Conservation (phyloP, 2,113 vertebrate species). For the Tamias sibiricus region DNA sequence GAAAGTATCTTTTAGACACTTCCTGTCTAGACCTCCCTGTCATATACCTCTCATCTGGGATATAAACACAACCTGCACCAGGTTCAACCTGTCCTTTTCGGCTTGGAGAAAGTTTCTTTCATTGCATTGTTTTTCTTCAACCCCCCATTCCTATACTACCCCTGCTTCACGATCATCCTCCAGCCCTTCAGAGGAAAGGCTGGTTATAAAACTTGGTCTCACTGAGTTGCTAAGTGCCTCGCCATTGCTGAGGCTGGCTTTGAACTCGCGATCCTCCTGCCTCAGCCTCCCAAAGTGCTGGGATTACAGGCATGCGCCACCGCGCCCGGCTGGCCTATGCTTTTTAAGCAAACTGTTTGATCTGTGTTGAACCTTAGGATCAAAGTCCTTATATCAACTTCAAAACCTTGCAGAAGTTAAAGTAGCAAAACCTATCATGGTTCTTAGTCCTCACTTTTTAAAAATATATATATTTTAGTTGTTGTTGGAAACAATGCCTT, state of each 20-base stretch:
- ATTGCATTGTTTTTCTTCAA: neutral
- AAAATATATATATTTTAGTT: too few relatives aligned
- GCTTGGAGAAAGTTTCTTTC: neutral
- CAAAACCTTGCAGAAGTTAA: neutral
- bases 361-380: neutral
- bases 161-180: neutral
- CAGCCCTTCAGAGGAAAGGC: neutral
- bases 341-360: neutral
- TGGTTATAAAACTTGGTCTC: slow-evolving; percentile 12
- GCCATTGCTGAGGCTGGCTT: too few relatives aligned
- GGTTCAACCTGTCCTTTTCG: neutral
- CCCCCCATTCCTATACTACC: neutral
- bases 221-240: too few relatives aligned
- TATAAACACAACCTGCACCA: neutral
- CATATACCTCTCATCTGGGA: neutral
- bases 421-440: neutral
- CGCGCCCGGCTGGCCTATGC: too few relatives aligned
- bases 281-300: too few relatives aligned
- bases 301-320: too few relatives aligned
- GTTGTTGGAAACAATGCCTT: too few relatives aligned
- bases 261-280: too few relatives aligned
- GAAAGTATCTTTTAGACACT: too few relatives aligned
- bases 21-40: neutral
- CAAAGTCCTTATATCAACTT: neutral
- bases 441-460: neutral